Percentiles rank a stretch among this genome's conserved stretches.
Conservation (phyloP, 2,113 vertebrate species). For the Sclerurus mexicanus region DNA sequence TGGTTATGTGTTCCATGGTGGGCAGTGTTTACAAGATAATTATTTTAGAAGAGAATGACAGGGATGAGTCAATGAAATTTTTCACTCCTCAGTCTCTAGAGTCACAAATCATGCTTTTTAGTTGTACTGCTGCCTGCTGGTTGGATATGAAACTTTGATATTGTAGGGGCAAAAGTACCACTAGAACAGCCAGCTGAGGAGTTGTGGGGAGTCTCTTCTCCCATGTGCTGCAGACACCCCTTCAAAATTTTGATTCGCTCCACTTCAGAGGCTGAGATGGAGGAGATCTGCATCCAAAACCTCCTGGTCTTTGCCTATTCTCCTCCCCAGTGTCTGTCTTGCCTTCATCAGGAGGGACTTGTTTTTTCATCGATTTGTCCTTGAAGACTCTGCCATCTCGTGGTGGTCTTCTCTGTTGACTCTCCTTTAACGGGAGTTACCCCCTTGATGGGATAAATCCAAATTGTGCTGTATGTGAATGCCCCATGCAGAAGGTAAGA, state of each 20-base stretch:
- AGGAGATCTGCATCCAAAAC: not conserved
- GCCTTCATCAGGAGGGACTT: not conserved
- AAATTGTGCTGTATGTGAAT: not conserved
- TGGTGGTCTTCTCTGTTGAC: not conserved
- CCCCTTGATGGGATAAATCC: not conserved
- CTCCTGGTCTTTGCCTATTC: not conserved
- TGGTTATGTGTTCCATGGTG: not conserved
- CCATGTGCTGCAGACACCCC: not conserved
- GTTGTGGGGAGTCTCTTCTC: not conserved
- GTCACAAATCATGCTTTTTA: not conserved
- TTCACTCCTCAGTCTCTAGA: not conserved
- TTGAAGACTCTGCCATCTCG: not conserved
- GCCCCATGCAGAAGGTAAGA: not conserved
- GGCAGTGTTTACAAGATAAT: not conserved
- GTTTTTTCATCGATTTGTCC: not conserved
- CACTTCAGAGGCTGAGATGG: not conserved
- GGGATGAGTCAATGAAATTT: not conserved
- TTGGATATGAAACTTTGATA: not conserved
- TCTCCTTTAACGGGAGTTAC: not conserved
- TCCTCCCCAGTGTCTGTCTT: not conserved
- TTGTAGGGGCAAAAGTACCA: not conserved
- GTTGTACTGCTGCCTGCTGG: not conserved
- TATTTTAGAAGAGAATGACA: not conserved
- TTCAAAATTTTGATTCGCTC: not conserved
- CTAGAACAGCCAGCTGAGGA: not conserved